Base-by-base conservation (phyloP, 2,797 vertebrate genomes). In the Lithobates pipiens region DNA sequence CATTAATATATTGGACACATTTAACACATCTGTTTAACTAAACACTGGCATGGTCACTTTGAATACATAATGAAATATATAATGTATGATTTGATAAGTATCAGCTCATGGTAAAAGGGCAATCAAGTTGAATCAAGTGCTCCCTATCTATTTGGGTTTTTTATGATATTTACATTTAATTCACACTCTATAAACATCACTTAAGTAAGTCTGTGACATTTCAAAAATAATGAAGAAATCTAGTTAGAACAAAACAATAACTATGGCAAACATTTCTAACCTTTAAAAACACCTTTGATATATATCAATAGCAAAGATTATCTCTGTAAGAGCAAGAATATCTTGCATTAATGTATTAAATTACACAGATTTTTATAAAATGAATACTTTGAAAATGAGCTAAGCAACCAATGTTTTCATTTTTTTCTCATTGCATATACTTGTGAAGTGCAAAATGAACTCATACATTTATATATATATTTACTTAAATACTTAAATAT, bases 191-290 rank as follows among this genome's bases (percentile, higher is more conserved):
- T 63, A 78, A 78, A 54, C 16, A 54, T 54, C 50, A 54, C 50
- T 18, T 46, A 54, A 46, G 25, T 75, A 75, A 27, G n/a, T 25
- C 27, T 75, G 50, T 75, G 73, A 75, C 73, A 50, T 75, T 75
- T 75, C 10, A 73, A 10, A 42, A 29, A 50, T 27, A 50, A 50
- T 46, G 34, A 75, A 46, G 50, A 8, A 75, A 54, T 75, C 73
- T 54, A 50, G 73, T 54, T 75, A 50, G 50, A 54, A 75, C 44
- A n/a, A 50, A 63, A 76, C 77, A 50, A 76, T 83, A 68, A 77
- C 68, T 76, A 71, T 44, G 15, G 15, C 15, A 54, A 54, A 54
- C 50, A 54, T 54, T 54, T 54, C 50, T 54, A 54, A 63, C 63
- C 63, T 67, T 67, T 39, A 39, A 68, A 42, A 67, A 2, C 34